These are phyloP conservation scores for Rhegmatorhina hoffmannsi DNA, from an alignment of 2,113 vertebrate species.

Conservation along the genomic window DNA sequence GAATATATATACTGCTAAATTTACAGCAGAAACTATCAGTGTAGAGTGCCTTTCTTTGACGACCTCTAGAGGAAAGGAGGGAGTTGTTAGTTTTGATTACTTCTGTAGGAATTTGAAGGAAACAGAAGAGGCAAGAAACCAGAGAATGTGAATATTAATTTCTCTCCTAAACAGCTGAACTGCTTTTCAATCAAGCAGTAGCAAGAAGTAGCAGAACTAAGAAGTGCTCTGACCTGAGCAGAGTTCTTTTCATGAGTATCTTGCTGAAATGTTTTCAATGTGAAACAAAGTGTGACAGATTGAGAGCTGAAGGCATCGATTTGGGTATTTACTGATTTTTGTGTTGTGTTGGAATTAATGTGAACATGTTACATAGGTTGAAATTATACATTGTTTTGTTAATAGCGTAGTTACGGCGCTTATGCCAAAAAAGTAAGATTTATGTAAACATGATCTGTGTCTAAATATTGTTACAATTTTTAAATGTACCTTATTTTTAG, in stretches of 20 bases:
- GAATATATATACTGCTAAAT: not conserved
- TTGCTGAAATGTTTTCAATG: not conserved
- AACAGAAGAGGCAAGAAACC: not conserved
- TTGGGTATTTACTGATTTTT: not conserved
- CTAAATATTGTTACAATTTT: not conserved
- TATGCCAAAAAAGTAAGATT: not conserved
- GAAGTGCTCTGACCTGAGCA: not conserved
- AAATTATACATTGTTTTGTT: not conserved
- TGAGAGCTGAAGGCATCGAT: not conserved
- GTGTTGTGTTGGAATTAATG: not conserved
- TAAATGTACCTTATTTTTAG: not conserved
- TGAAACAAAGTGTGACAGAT: not conserved
- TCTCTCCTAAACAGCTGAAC: not conserved
- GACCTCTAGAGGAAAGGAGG: not conserved
- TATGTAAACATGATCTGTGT: not conserved
- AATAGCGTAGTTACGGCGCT: not conserved
- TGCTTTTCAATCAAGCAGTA: not conserved
- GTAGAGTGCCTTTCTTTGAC: not conserved
- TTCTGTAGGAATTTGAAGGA: not conserved
- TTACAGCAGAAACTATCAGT: not conserved
- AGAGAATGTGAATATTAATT: not conserved
- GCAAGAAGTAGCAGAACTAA: not conserved
- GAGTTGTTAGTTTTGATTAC: not conserved
- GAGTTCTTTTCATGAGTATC: not conserved
- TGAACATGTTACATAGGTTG: not conserved